A percentile compares a stretch with the other conserved stretches of the same genome.
Conservation (phyloP, 2,797 vertebrate genomes). For the Hipposideros larvatus region DNA sequence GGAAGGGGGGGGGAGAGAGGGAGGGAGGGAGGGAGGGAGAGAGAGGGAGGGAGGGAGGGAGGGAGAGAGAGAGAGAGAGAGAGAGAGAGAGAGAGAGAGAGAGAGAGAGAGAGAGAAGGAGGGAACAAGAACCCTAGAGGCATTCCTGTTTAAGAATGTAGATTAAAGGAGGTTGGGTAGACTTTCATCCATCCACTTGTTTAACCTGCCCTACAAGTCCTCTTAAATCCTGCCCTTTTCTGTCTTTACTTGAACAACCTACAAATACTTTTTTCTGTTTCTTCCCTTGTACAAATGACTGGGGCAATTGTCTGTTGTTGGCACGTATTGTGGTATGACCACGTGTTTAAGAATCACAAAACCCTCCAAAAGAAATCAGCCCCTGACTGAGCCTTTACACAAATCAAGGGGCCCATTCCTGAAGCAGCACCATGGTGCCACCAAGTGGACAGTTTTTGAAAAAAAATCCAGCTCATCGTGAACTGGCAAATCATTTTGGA, state of each 20-base stretch:
- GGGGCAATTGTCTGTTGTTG: slow-evolving; percentile 67
- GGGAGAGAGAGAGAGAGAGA: background rate
- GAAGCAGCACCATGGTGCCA: slow-evolving; percentile 72
- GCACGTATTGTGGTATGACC: slow-evolving; percentile 1
- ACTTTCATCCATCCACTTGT: background rate
- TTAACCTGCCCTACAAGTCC: slow-evolving; percentile 64
- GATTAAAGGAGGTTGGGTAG: slow-evolving; percentile 15
- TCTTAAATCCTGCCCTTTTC: slow-evolving; percentile 36
- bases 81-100: too few species aligned
- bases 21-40: too few species aligned
- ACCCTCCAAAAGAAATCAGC: slow-evolving; percentile 14
- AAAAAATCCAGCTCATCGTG: background rate
- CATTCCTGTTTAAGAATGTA: background rate
- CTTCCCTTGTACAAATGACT: slow-evolving; percentile 22
- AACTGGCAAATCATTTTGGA: background rate
- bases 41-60: background rate
- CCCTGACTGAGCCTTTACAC: slow-evolving; percentile 1
- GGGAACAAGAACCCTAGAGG: background rate
- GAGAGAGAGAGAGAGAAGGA: background rate
- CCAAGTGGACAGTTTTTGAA: slow-evolving; percentile 74
- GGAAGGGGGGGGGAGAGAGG: background rate
- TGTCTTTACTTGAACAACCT: slow-evolving; percentile 1
- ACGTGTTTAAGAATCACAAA: slow-evolving; percentile 67
- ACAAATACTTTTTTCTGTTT: slow-evolving; percentile 45
- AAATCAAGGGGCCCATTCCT: background rate